Evolutionary conservation across 2,888 invertebrate genomes (phyloP).

Genomic region (Sesia apiformis): DNA sequence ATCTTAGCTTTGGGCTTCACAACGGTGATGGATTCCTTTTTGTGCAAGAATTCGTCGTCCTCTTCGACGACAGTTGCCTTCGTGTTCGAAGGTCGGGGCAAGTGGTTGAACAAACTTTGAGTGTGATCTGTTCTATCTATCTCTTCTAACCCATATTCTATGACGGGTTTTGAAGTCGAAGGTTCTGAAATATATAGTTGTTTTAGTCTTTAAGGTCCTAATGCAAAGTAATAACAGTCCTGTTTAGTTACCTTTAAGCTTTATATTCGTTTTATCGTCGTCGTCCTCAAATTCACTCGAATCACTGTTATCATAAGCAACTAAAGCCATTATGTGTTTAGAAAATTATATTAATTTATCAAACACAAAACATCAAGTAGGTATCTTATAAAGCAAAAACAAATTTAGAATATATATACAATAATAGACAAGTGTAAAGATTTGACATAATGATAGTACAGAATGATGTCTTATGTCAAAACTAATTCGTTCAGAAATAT

Average conservation of each 20-base stretch:
- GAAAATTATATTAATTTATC: background rate
- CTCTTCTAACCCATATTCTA: conserved; percentile 3
- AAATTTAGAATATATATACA: background rate
- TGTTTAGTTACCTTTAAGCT: conserved; percentile 20
- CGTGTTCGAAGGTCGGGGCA: conserved; percentile 67
- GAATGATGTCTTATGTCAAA: too few species aligned
- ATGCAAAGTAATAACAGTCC: background rate
- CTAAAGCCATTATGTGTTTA: conserved; percentile 73
- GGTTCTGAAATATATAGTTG: conserved; percentile 5
- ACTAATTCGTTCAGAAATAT: too few species aligned
- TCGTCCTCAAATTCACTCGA: conserved; percentile 54
- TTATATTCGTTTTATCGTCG: conserved; percentile 24
- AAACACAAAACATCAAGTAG: background rate
- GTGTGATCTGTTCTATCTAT: conserved; percentile 5
- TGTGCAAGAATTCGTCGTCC: conserved; percentile 78
- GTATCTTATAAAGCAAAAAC: background rate
- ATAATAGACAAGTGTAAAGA: too few species aligned
- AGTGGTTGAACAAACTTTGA: conserved; percentile 38
- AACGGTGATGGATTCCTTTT: conserved; percentile 56
- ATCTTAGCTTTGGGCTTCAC: conserved; percentile 76
- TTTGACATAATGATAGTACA: too few species aligned
- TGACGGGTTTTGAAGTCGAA: conserved; percentile 4
- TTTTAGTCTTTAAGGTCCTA: background rate
- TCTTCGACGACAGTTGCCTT: conserved; percentile 58
- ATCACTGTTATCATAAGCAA: conserved; percentile 76